Conservation (phyloP, 2,113 vertebrate species). For the Pyxicephalus adspersus region DNA sequence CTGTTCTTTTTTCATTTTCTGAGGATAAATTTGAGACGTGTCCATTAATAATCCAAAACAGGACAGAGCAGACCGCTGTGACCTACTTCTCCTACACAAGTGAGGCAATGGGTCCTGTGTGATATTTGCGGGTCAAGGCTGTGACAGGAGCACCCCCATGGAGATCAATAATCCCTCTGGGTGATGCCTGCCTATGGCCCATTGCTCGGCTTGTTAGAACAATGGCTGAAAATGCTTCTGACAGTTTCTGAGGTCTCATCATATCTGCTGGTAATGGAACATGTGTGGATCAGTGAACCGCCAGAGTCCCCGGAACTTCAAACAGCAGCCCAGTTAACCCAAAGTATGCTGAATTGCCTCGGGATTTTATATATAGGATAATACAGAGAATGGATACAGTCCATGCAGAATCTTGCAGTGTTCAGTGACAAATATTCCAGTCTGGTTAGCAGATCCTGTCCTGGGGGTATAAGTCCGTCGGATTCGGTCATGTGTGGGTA, state of each 20-base stretch:
- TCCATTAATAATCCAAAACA: too few relatives aligned
- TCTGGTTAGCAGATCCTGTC: too few relatives aligned
- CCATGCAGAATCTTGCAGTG: too few relatives aligned
- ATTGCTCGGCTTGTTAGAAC: slow-evolving; percentile 20
- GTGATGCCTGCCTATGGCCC: slow-evolving; percentile 23
- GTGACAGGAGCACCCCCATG: not conserved
- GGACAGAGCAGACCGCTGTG: too few relatives aligned
- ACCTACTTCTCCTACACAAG: not conserved
- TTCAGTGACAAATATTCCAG: too few relatives aligned
- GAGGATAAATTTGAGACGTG: too few relatives aligned
- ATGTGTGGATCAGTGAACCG: not conserved
- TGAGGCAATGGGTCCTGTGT: not conserved
- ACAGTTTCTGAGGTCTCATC: slow-evolving; percentile 21
- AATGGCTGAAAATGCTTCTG: not conserved
- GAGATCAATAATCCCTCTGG: slow-evolving; percentile 1
- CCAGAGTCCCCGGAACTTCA: not conserved
- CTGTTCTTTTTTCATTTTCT: not conserved
- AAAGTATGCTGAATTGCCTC: not conserved
- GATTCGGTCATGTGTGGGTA: too few relatives aligned
- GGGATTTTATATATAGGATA: too few relatives aligned
- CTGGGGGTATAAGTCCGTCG: too few relatives aligned
- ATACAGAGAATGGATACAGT: too few relatives aligned
- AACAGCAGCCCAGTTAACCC: not conserved
- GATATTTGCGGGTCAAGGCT: not conserved
- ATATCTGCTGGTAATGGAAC: slow-evolving; percentile 18